phyloP scores from a whole-genome alignment of 2,888 invertebrate species.

The Caenorhabditis afra region DNA sequence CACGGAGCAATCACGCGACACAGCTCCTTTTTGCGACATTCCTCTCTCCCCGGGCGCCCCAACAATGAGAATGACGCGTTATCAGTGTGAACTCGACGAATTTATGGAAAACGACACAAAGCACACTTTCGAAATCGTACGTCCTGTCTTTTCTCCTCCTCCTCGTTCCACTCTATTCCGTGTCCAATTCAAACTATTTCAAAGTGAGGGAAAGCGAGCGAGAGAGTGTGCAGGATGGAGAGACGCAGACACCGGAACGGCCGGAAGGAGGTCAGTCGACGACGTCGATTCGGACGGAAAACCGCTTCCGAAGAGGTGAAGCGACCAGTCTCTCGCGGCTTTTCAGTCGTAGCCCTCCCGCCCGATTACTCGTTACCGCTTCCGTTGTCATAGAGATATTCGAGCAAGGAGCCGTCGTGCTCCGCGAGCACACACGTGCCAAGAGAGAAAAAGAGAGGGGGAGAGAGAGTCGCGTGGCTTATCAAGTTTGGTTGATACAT shows the following conservation, averaged over 20 bases:
- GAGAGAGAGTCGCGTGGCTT: slow-evolving; percentile 24
- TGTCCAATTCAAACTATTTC: slow-evolving; percentile 40
- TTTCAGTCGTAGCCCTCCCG: slow-evolving; percentile 8
- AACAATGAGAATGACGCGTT: slow-evolving; percentile 35
- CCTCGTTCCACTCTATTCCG: slow-evolving; percentile 16
- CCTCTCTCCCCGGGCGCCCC: slow-evolving; percentile 13
- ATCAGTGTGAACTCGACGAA: slow-evolving; percentile 42
- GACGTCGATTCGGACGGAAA: slow-evolving; percentile 8
- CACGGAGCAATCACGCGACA: slow-evolving; percentile 22
- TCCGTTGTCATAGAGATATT: slow-evolving; percentile 46
- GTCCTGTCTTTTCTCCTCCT: no score
- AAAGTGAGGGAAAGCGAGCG: slow-evolving; percentile 8
- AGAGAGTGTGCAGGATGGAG: slow-evolving; percentile 18
- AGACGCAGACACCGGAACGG: slow-evolving; percentile 29
- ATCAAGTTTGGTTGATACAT: slow-evolving; percentile 39
- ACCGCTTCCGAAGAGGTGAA: slow-evolving; percentile 8
- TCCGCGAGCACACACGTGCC: slow-evolving; percentile 24
- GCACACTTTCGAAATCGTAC: slow-evolving; percentile 26
- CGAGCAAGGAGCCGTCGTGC: slow-evolving; percentile 14
- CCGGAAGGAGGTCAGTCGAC: slow-evolving; percentile 45
- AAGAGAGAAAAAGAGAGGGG: no score
- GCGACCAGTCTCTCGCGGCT: slow-evolving; percentile 14
- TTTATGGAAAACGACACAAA: slow-evolving; percentile 24
- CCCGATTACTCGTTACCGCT: not conserved
- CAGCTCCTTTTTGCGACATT: not conserved